Percentiles rank a stretch among this genome's conserved stretches.
These are phyloP conservation scores for Amblyjoppa proteus DNA, from an alignment of 2,888 invertebrate species.

Conservation along the genomic window DNA sequence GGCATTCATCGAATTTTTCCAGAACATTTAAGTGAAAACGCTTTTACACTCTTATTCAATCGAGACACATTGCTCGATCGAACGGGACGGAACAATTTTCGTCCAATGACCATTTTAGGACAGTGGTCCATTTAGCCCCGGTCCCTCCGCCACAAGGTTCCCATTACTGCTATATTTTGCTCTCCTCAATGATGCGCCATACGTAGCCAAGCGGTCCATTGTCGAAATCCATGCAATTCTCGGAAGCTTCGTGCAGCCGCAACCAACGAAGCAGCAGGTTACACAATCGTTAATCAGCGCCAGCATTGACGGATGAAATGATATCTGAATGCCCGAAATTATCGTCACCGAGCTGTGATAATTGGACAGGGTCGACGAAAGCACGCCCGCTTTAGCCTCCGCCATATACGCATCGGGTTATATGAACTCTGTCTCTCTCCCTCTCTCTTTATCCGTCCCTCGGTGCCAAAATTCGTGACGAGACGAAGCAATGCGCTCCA, in stretches of 20 bases:
- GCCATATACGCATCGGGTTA: constrained; percentile 39
- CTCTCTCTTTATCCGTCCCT: neutral
- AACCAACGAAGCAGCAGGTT: constrained; percentile 62
- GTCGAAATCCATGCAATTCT: constrained; percentile 35
- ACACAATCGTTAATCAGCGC: constrained; percentile 79
- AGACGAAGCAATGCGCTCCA: constrained; percentile 24
- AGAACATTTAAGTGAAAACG: neutral
- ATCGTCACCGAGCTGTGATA: constrained; percentile 79
- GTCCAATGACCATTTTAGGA: neutral
- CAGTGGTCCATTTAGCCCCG: neutral
- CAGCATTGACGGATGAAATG: constrained; percentile 79
- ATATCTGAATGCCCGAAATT: constrained; percentile 80
- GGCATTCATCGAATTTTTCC: neutral
- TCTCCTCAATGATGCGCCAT: constrained; percentile 9
- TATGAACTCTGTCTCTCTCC: constrained; percentile 38
- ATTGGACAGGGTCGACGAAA: constrained; percentile 74
- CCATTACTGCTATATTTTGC: neutral
- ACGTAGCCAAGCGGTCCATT: constrained; percentile 15
- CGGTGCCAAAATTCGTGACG: constrained; percentile 18
- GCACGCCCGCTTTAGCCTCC: constrained; percentile 32
- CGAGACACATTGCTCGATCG: too few relatives aligned
- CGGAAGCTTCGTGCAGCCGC: constrained; percentile 27
- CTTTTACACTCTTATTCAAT: too few relatives aligned
- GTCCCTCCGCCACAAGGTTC: neutral
- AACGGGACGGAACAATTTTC: neutral